Evolutionary conservation across 2,888 invertebrate genomes (phyloP), one percentile per base, ranked within the genome.

Genomic region (Habroteleia sp.): DNA sequence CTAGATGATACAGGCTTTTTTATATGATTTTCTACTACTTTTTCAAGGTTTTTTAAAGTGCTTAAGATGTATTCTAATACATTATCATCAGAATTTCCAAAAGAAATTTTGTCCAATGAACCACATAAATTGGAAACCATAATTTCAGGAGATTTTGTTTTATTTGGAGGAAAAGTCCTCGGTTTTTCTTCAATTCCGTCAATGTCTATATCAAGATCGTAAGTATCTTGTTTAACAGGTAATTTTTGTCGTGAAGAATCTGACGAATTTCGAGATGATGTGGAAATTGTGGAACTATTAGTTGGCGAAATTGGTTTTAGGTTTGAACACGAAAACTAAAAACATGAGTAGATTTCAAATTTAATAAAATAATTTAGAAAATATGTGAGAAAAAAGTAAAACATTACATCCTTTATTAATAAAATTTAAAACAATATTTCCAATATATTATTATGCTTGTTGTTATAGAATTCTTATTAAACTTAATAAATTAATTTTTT

Each of bases 51-150:
- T 50, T 58, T 62, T 35, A 80, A 72, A 1, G 79, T 78, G 14
- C 56, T 77, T 3, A 80, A 42, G 0, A 84, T 68, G 29, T 80
- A 79, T 46, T 81, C 79, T 10, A 77, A 42, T 0, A 83, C 41
- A 27, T 50, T 72, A 4, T 81, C 78, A 13, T 78, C 56, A 0
- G 75, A 60, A 17, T 62, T 71, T 10, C 77, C 72, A n/a, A 84
- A 20, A 0, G 84, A 83, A 50, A 85, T 66, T 23, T 81, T 81
- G 1, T 81, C 81, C 4, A 85, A 77, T 0, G 84, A 84, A 1
- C 48, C 75, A 25, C 79, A 82, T 1, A 84, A 65, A 13, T 82
- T 77, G 11, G 78, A 60, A 1, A 74, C 2, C 6, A 20, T n/a
- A 2, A 79, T 48, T 0, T 76, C 74, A 0, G 84, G 82, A 2